Base-by-base conservation (phyloP, 30 jellyfish, hydroid and myxozoan species). In the Aurelia sp. region DNA sequence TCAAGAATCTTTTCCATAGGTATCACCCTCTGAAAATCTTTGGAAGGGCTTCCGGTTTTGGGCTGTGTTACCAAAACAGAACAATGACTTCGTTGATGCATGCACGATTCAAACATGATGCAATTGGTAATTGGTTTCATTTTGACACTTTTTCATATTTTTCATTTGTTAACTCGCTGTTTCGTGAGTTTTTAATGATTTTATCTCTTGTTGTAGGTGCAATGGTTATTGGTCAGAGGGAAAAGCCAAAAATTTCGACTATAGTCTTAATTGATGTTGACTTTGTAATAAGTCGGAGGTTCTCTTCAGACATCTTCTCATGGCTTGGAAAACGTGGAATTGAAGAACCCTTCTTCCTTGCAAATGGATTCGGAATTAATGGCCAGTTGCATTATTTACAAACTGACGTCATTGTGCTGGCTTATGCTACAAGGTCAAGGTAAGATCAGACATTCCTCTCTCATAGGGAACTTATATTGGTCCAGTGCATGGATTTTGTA, bases 241-340 rank as follows among this genome's bases (percentile, higher is more conserved):
- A 53, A 9, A 52, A 58, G 18, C 79, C 81, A 5, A 73, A 77
- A 6, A 64, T 65, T 38, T 53, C 80, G 17, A 82, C 91, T 8
- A 89, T 94, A 9, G 38, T 94, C 35, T 44, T 86, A 18, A 72
- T 94, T 64, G 95, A 94, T 75, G 87, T 88, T 8, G 99, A 94
- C 41, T 80, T 74, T 53, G 65, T 89, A 21, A 90, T 75, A n/a
- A 67, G 82, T 17, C 90, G 74, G 51, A 88, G 87, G 21, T 73
- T 84, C 38, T 81, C 96, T 2, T 63, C 92, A 0, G 91, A 89
- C 30, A 75, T 84, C 63, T 84, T 95, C 68, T 91, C 85, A 40
- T 90, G 97, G 97, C 92, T 95, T 58, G 92, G 90, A 15, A 90
- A 81, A 52, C 79, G 97, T 44, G 97, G 97, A 38, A 24, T 70